A percentile compares a stretch with the other conserved stretches of the same genome.
Evolutionary conservation across 2,797 vertebrate genomes (phyloP).

Genomic region (Characodon lateralis): DNA sequence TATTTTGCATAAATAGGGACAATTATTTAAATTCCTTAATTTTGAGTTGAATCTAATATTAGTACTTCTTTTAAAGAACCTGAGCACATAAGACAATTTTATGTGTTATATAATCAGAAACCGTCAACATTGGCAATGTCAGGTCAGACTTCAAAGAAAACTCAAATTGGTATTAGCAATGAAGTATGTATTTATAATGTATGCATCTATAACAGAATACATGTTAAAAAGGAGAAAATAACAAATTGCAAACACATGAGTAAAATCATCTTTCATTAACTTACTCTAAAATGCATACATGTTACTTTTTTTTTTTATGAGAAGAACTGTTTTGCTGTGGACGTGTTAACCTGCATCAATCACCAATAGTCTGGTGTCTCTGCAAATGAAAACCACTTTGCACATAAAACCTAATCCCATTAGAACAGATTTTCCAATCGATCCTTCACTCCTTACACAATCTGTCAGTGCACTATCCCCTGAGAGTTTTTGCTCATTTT

Average conservation of each 20-base stretch:
- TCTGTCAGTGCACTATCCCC: conserved; percentile 26
- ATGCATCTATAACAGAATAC: background rate
- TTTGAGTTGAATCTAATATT: background rate
- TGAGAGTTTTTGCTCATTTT: conserved; percentile 15
- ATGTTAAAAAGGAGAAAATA: too few relatives aligned
- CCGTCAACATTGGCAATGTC: background rate
- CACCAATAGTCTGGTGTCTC: conserved; percentile 1
- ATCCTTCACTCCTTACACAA: conserved; percentile 9
- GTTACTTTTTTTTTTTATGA: background rate
- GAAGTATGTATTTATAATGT: background rate
- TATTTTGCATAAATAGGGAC: background rate
- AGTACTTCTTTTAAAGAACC: background rate
- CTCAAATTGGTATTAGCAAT: background rate
- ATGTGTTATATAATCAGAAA: background rate
- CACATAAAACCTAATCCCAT: conserved; percentile 31
- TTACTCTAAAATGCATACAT: background rate
- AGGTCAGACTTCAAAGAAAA: background rate
- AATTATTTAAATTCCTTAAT: background rate
- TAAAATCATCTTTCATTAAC: background rate
- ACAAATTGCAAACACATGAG: background rate
- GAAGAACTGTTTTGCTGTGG: background rate
- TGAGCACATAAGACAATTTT: background rate
- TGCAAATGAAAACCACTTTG: conserved; percentile 45
- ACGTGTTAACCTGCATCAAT: conserved; percentile 13
- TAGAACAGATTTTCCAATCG: conserved; percentile 30